A percentile compares a stretch with the other conserved stretches of the same genome.
Evolutionary conservation across 1,140 invertebrate species (phyloP).

Genomic region (Drosophila tsacasi): DNA sequence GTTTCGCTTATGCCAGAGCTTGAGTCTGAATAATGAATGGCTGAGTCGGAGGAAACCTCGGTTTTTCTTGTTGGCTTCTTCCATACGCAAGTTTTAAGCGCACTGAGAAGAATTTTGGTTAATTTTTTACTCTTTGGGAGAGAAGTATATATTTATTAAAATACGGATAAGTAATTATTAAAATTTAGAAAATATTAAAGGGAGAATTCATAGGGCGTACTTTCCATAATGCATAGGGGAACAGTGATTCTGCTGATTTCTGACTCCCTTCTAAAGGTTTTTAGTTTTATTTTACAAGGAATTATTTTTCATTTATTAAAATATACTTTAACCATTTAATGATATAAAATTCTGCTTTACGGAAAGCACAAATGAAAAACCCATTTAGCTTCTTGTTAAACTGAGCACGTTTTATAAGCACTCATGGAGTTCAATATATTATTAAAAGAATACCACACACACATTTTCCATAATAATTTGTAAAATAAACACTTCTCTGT

Average conservation of each 20-base stretch:
- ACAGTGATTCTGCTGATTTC: neutral
- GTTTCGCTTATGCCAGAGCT: conserved; percentile 50
- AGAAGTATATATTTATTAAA: neutral
- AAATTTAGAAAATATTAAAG: neutral
- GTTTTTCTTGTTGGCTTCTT: conserved; percentile 29
- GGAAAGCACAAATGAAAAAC: neutral
- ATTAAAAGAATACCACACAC: neutral
- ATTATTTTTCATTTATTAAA: neutral
- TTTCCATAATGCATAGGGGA: neutral
- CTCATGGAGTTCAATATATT: neutral
- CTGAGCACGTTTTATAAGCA: no score
- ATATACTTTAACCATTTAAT: neutral
- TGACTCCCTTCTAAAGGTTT: neutral
- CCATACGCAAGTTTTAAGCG: conserved; percentile 28
- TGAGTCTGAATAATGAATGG: conserved; percentile 55
- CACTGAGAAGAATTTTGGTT: neutral
- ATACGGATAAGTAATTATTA: neutral
- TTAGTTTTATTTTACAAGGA: neutral
- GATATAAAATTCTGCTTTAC: neutral
- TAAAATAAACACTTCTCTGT: neutral
- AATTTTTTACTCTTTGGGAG: neutral
- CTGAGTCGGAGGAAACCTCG: conserved; percentile 32
- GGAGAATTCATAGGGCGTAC: neutral
- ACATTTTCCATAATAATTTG: neutral
- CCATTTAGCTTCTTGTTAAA: neutral